Conservation (phyloP, 2,797 vertebrate genomes). For the Coregonus sp. region DNA sequence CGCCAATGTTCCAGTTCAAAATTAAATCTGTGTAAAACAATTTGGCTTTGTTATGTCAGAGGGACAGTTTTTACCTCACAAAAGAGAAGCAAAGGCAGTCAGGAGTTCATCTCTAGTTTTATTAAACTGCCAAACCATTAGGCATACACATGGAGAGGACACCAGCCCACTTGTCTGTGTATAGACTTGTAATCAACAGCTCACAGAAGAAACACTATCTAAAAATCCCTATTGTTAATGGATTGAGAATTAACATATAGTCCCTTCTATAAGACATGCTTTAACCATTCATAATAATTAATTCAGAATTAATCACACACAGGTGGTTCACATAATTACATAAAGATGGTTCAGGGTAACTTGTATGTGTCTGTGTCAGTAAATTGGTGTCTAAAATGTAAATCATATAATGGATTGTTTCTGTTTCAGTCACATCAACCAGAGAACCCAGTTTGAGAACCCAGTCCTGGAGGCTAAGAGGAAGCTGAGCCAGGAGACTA, state of each 20-base stretch:
- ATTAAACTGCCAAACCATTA: constrained; percentile 48
- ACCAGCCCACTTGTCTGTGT: constrained; percentile 23
- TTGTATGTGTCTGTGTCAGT: constrained; percentile 3
- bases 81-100: constrained; percentile 52
- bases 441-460: constrained; percentile 99
- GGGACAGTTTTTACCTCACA: constrained; percentile 61
- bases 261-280: neutral
- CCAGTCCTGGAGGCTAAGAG: constrained; percentile 96
- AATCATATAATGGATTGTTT: constrained; percentile 9
- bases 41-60: constrained; percentile 42
- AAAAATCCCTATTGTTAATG: neutral
- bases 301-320: neutral
- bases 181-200: neutral
- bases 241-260: neutral
- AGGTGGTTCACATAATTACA: neutral
- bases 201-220: no score
- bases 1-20: constrained; percentile 37
- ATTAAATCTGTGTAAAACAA: constrained; percentile 43
- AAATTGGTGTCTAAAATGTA: constrained; percentile 1
- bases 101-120: constrained; percentile 50
- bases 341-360: neutral
- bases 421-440: constrained; percentile 88
- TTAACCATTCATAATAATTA: neutral
- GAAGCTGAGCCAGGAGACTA: constrained; percentile 75
- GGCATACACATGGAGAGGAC: constrained; percentile 28